Base-by-base conservation (phyloP, 2,113 vertebrate genomes). In the Emydocephalus ijimae region DNA sequence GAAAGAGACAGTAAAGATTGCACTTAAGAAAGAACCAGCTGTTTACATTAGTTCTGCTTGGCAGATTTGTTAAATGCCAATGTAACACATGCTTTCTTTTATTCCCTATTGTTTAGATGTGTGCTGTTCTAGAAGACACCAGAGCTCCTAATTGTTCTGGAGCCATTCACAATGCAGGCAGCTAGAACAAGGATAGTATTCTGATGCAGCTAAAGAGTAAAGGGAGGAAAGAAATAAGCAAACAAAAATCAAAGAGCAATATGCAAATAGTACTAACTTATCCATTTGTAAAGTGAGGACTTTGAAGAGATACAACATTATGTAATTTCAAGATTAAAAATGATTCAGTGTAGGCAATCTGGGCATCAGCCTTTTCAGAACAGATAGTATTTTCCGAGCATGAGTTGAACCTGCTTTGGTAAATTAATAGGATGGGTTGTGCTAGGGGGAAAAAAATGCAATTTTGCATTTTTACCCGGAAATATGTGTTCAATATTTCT, bases 281-380 rank as follows among this genome's bases (percentile, higher is more conserved):
- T 89, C 29, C 69, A 9, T 52, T 74, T 92, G 88, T 48, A 92
- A 89, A 90, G 24, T 29, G 4, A 45, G 20, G 74, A 10, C 87
- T 89, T 89, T 15, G 57, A 59, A 50, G n/a, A 39, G 81, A 7
- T 0, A 90, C 0, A 50, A n/a, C 10, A 89, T 92, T 64, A 64
- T 92, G 94, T 90, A 64, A 93, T 91, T 86, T 3, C 0, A 52
- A 92, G 87, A 93, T 90, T 0, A 57, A 92, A 87, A 59, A 69
- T 90, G 34, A 59, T 81, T 39, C 20, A 15, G 9, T 55, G 88
- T 34, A 89, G 69, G 93, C 91, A 93, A 61, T 95, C 90, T 48
- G 24, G 93, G 91, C 69, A 5, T 57, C 90, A 92, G 93, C 91
- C 94, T 7, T 48, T 0, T 1, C 34, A 3, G 94, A n/a, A 91